These are phyloP conservation scores for Andrena camellia DNA, from an alignment of 2,888 invertebrate species.

Conservation along the genomic window DNA sequence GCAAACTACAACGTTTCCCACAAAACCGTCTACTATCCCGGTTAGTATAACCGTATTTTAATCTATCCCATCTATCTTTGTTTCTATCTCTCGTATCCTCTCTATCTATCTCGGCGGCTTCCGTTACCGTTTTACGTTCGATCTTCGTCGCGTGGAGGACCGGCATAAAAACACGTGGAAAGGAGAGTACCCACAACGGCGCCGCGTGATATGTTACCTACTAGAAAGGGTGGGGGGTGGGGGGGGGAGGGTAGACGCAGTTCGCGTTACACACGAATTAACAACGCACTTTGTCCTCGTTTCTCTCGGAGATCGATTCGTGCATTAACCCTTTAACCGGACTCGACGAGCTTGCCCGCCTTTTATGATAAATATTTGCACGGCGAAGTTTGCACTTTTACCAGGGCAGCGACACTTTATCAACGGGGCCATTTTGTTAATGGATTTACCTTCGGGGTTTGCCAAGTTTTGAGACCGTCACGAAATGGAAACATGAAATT, in stretches of 20 bases:
- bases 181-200: not conserved
- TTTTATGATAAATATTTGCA: conserved; percentile 24
- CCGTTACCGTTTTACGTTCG: conserved; percentile 19
- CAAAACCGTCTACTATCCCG: conserved; percentile 79
- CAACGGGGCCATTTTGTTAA: conserved; percentile 7
- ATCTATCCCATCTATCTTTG: conserved; percentile 39
- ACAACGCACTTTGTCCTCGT: not conserved
- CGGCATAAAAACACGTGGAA: not conserved
- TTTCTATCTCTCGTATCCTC: conserved; percentile 24
- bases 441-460: conserved; percentile 6
- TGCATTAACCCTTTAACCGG: conserved; percentile 19
- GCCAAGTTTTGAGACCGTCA: not conserved
- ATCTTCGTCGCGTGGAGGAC: conserved; percentile 2
- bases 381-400: conserved; percentile 9
- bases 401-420: not conserved
- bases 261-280: conserved; percentile 18
- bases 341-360: not conserved
- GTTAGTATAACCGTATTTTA: conserved; percentile 74
- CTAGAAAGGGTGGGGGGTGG: no score
- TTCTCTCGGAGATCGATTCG: conserved; percentile 20
- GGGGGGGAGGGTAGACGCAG: not conserved
- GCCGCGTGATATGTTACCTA: not conserved
- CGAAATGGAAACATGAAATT: not conserved
- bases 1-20: conserved; percentile 80
- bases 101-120: conserved; percentile 27